Evolutionary conservation across 2,797 vertebrate species (phyloP).

Genomic region (Fundulus diaphanus): DNA sequence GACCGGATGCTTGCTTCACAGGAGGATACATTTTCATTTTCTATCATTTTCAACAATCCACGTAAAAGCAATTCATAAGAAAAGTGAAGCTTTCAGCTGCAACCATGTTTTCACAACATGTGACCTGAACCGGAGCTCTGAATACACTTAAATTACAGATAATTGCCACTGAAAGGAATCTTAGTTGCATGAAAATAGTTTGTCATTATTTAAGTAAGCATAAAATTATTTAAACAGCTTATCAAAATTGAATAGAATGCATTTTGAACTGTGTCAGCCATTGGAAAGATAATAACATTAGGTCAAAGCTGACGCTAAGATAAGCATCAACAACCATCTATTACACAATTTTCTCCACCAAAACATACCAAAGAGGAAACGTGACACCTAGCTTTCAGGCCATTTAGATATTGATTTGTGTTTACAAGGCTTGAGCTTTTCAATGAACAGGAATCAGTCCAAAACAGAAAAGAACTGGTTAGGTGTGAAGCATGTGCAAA

Average conservation of each 20-base stretch:
- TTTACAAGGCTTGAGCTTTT: neutral
- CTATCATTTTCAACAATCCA: slow-evolving; percentile 10
- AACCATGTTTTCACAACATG: neutral
- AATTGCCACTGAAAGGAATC: neutral
- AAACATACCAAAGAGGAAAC: neutral
- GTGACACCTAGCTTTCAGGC: neutral
- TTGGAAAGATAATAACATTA: neutral
- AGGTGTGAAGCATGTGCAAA: too few species aligned
- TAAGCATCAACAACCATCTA: neutral
- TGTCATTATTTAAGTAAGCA: neutral
- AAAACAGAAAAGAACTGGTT: neutral
- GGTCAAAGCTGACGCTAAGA: neutral
- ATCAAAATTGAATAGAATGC: neutral
- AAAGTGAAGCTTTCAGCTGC: neutral
- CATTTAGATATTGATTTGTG: neutral
- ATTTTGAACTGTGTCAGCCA: neutral
- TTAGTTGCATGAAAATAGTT: neutral
- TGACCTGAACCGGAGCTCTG: neutral
- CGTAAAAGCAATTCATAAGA: neutral
- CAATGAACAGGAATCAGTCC: too few species aligned
- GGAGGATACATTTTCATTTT: neutral
- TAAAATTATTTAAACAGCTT: neutral
- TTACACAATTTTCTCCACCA: neutral
- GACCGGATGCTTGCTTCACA: neutral
- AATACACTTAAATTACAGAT: neutral